Evolutionary conservation across 2,797 vertebrate genomes (phyloP).

Genomic region (Acanthurus leucopareius): DNA sequence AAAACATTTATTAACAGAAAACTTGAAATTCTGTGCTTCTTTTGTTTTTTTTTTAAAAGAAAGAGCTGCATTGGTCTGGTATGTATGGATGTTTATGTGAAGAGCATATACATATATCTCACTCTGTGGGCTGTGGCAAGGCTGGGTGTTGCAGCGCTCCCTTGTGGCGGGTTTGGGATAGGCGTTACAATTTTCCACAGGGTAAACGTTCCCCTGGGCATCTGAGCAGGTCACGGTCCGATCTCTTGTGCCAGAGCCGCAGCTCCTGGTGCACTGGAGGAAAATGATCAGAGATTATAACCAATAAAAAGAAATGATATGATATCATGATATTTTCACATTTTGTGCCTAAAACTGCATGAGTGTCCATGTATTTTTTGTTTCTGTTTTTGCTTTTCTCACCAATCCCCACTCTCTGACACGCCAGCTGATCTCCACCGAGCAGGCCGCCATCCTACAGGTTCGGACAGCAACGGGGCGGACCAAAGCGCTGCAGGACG

Average conservation of each 20-base stretch:
- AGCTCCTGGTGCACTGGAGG: conserved; percentile 93
- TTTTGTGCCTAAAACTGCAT: neutral
- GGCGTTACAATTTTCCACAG: conserved; percentile 82
- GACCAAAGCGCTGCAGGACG: conserved; percentile 82
- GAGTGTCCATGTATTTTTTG: neutral
- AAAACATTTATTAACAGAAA: too few relatives aligned
- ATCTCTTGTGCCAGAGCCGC: conserved; percentile 88
- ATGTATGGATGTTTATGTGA: too few relatives aligned
- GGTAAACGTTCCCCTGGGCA: conserved; percentile 84
- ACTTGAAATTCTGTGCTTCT: too few relatives aligned
- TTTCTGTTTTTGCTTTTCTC: conserved; percentile 48
- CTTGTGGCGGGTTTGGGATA: conserved; percentile 84
- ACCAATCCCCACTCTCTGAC: conserved; percentile 94
- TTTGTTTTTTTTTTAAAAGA: too few relatives aligned
- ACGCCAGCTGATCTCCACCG: conserved; percentile 87
- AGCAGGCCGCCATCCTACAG: conserved; percentile 86
- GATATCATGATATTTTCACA: neutral
- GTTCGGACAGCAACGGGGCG: conserved; percentile 81
- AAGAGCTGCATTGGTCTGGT: too few relatives aligned
- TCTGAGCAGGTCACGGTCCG: conserved; percentile 93
- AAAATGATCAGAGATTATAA: neutral
- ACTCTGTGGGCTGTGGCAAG: conserved; percentile 91
- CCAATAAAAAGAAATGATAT: neutral
- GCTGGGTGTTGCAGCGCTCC: conserved; percentile 92
- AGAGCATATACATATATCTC: conserved; percentile 56